Percentiles rank a stretch among this genome's conserved stretches.
These are phyloP conservation scores for Anguilla rostrata DNA, from an alignment of 2,113 vertebrate genomes.

Conservation along the genomic window DNA sequence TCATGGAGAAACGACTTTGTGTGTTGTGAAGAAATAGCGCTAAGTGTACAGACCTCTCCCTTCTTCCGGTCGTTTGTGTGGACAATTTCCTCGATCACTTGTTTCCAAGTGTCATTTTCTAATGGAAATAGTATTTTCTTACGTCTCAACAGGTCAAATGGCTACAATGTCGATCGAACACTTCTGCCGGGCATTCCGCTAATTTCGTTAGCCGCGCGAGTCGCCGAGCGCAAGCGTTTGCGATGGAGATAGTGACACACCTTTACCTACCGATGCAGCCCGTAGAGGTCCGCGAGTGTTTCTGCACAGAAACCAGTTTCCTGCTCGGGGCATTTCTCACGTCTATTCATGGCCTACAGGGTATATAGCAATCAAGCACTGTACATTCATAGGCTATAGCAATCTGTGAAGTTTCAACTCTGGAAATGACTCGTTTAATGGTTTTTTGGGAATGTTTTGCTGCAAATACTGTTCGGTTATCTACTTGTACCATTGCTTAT, in stretches of 20 bases:
- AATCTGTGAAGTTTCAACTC: neutral
- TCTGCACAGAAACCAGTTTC: neutral
- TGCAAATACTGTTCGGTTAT: neutral
- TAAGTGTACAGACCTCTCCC: neutral
- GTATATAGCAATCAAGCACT: slow-evolving; percentile 4
- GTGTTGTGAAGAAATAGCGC: neutral
- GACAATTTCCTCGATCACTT: neutral
- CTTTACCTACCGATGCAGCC: neutral
- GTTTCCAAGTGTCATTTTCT: neutral
- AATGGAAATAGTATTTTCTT: neutral
- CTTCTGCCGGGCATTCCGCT: neutral
- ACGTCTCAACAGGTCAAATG: neutral
- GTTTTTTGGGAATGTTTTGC: neutral
- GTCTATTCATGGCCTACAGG: neutral
- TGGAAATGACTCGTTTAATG: neutral
- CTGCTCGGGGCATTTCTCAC: neutral
- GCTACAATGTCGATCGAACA: neutral
- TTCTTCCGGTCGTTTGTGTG: neutral
- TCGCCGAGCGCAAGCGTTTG: neutral
- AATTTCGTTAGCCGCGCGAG: neutral
- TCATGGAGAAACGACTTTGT: neutral
- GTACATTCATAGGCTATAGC: neutral
- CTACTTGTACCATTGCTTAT: neutral
- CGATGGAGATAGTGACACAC: neutral
- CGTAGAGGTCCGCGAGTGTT: neutral